Base-by-base conservation (phyloP, 1,140 invertebrate species). In the Helicoverpa zea region DNA sequence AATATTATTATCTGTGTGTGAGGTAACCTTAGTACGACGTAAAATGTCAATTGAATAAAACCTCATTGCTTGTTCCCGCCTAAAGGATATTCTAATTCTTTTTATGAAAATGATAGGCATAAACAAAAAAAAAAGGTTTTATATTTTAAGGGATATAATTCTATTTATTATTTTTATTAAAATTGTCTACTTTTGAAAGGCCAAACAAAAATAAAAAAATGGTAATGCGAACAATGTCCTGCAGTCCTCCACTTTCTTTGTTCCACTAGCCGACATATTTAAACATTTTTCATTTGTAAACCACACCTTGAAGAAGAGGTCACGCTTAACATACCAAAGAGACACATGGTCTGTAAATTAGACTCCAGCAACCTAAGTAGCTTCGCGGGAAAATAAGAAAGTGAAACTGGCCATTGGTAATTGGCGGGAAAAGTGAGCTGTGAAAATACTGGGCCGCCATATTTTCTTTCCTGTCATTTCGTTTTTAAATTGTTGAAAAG, bases 311-410 rank as follows among this genome's bases (percentile, higher is more conserved):
- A 11, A 61, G 18, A 3, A 23, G 74, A 79, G 81, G 81, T 82
- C 77, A 82, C 14, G 59, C 79, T 80, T 82, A 61, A 76, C 81
- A 76, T 79, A 56, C 52, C 63, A 43, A 59, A 59, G 64, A 59
- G 16, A 35, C 68, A 64, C 43, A 79, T 75, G 59, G n/a, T 30
- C 49, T 66, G 9, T 68, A 49, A 79, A 82, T 72, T 9, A 72
- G 59, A 18, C 52, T 49, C 58, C 63, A 74, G 29, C 43, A 23
- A 73, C 73, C 83, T 84, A 83, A 88, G 80, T 86, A 86, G 82
- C 84, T 81, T 76, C 66, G 83, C 83, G 73, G 85, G 88, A 89
- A 90, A 90, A 86, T 75, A 85, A 86, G 91, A 92, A 92, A 92
- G 91, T 88, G 87, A 89, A 84, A 87, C 86, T 81, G 79, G 74